Conservation (phyloP, 2,888 invertebrate genomes). For the Arge pagana region DNA sequence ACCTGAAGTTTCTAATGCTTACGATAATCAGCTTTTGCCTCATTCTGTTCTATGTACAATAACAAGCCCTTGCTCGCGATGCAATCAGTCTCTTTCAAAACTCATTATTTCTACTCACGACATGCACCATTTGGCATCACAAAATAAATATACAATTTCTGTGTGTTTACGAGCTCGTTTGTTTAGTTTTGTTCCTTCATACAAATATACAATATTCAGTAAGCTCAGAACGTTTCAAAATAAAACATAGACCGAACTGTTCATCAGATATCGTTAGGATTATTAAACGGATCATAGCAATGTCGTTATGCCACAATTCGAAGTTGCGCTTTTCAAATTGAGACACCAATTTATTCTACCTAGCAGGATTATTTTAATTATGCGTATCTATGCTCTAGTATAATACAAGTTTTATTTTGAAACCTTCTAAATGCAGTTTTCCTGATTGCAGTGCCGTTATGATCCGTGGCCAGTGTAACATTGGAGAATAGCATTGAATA, state of each 20-base stretch:
- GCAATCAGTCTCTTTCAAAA: not conserved
- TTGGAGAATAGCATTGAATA: too few relatives aligned
- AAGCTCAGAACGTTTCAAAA: conserved; percentile 13
- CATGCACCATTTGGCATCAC: conserved; percentile 7
- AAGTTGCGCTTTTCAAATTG: not conserved
- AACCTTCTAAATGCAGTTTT: conserved; percentile 16
- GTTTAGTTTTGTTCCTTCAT: conserved; percentile 1
- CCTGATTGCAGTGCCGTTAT: not conserved
- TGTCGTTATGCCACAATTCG: conserved; percentile 1
- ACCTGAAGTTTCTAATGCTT: too few relatives aligned
- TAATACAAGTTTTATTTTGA: conserved; percentile 20
- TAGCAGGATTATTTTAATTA: conserved; percentile 5
- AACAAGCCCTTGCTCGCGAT: conserved; percentile 1
- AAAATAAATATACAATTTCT: conserved; percentile 12
- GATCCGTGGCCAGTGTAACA: not conserved
- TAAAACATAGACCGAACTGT: conserved; percentile 3
- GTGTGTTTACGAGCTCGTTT: not conserved
- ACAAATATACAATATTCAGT: conserved; percentile 2
- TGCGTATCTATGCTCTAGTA: conserved; percentile 4
- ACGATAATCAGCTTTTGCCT: too few relatives aligned
- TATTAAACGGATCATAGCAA: not conserved
- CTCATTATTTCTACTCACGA: not conserved
- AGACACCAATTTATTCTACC: conserved; percentile 4
- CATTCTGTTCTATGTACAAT: too few relatives aligned
- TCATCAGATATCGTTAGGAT: too few relatives aligned